A percentile compares a stretch with the other conserved stretches of the same genome.
Conservation (phyloP, 2,888 invertebrate genomes). For the Nipponacmea schrenckii region DNA sequence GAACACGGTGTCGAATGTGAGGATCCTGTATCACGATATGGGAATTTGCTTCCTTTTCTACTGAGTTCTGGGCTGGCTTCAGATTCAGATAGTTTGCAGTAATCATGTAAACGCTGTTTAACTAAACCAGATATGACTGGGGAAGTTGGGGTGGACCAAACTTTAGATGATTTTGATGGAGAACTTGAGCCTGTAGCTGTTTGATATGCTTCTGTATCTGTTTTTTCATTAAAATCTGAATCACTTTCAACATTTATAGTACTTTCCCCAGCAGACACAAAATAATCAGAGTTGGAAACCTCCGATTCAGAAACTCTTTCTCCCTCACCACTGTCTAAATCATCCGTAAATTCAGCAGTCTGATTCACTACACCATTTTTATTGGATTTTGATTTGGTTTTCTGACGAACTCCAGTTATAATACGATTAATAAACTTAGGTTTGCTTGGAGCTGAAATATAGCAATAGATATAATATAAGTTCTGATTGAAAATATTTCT, state of each 20-base stretch:
- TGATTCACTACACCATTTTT: constrained; percentile 28
- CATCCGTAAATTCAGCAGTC: constrained; percentile 5
- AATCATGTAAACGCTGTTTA: constrained; percentile 43
- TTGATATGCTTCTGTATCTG: background rate
- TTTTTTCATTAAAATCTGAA: background rate
- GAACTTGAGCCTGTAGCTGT: constrained; percentile 8
- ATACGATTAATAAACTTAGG: constrained; percentile 57
- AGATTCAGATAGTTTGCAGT: constrained; percentile 36
- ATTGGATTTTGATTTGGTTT: constrained; percentile 32
- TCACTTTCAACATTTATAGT: background rate
- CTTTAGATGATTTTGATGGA: constrained; percentile 6
- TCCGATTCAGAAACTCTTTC: constrained; percentile 13
- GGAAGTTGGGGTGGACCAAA: constrained; percentile 48
- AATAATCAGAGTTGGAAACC: background rate
- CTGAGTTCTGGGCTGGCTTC: constrained; percentile 17
- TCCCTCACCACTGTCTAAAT: constrained; percentile 24
- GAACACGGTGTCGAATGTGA: constrained; percentile 30
- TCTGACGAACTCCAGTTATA: constrained; percentile 43
- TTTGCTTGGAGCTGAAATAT: constrained; percentile 52
- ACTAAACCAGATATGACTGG: constrained; percentile 51
- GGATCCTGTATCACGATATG: constrained; percentile 16
- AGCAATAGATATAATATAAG: constrained; percentile 14
- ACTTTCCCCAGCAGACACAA: background rate
- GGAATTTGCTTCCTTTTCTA: background rate
- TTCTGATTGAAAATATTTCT: background rate